Base-by-base conservation (phyloP, 2,888 invertebrate genomes). In the Leptura quadrifasciata region DNA sequence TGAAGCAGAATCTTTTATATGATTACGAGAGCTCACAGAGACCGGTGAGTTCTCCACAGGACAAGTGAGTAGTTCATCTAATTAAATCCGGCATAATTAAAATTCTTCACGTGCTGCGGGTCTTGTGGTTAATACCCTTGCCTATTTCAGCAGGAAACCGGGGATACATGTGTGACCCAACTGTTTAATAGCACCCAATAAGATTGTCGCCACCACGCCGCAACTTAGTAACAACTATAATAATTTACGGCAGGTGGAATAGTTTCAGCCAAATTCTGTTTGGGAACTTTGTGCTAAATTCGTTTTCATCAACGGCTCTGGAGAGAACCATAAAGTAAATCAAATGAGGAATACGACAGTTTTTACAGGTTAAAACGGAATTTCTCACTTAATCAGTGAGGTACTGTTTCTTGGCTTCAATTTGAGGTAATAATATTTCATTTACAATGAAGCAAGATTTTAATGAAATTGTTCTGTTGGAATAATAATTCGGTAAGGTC, bases 41-140 rank as follows among this genome's bases (percentile, higher is more conserved):
- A 18, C 18, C 27, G 55, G 64, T 20, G 27, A 27, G 72, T 18
- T 55, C 52, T 8, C 72, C 58, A 10, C 63, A 35, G 63, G 52
- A 61, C 72, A 63, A 72, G 63, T 72, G 63, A 61, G 55, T 72
- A 61, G 72, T 64, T 72, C 72, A 68, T 76, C 81, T 82, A 81
- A 81, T 80, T 81, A 82, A 84, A 82, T 81, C 80, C 79, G 78
- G 78, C 80, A 80, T 82, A 84, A 84, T 84, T 82, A 84, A 84
- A 84, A 81, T 84, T 81, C 81, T 70, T 79, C 58, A 81, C 80
- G 80, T 20, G 69, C 58, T 58, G 69, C 69, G 69, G 47, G 75
- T 76, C 63, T 63, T 71, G 81, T 70, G 79, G 79, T 73, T 78
- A 39, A 77, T 77, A 79, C 80, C 77, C 79, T 79, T 65, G 73